Evolutionary conservation across 2,797 vertebrate genomes (phyloP), one percentile per base, ranked within the genome.

Genomic region (Karalla daura): DNA sequence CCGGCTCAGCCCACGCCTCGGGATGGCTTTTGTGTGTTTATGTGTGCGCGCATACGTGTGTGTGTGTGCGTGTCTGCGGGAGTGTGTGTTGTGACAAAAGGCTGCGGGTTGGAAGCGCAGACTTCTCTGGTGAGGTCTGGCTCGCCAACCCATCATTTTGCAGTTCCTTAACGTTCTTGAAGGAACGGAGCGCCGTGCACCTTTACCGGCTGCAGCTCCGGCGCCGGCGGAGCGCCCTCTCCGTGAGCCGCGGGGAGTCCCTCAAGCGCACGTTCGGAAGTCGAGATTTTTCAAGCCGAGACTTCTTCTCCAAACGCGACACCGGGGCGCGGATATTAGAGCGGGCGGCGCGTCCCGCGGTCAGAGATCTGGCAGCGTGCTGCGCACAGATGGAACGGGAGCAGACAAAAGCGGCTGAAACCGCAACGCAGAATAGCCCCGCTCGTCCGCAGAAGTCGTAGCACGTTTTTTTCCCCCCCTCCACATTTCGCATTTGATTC

Each of bases 1-100:
- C 83, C 46, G 52, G 60, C 82, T 78, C 86, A 81, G 78, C 90
- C 90, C 89, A 88, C 78, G 84, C 86, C 87, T 84, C 69, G 70
- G 76, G 76, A 88, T 54, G 76, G 69, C 61, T 78, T 78, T 39
- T 76, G 49, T 74, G 50, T 40, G 63, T 52, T 46, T 70, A 71
- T 46, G 59, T 51, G 30, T 76, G 50, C 71, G 25, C 59, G 64
- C 76, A 54, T 63, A 37, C 62, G 21, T 49, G 61, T 49, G 49
- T 64, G 61, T 41, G 51, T 66, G 58, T 56, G 25, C 72, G 47
- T 67, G 40, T 41, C 47, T 66, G 58, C 53, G 25, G 71, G 47
- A 65, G 40, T 80, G 87, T 86, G 76, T 80, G 80, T 83, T 65
- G 63, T 67, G 63, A 81, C 68, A 85, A 84, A n/a, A 86, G 80